Base-by-base conservation (phyloP, 2,113 vertebrate genomes). In the Bujurquina vittata region DNA sequence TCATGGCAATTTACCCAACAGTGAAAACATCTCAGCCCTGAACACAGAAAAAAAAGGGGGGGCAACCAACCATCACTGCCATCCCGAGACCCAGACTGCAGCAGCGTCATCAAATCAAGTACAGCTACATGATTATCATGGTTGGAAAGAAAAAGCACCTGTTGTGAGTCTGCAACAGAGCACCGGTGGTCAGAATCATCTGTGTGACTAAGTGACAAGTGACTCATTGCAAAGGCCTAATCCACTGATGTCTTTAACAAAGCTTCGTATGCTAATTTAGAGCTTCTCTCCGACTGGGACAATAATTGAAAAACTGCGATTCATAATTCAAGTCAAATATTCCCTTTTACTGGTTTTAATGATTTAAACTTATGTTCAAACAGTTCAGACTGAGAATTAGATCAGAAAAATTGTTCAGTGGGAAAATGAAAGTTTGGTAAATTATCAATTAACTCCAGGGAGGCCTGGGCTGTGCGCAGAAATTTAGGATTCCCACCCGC, bases 231-330 rank as follows among this genome's bases (percentile, higher is more conserved):
- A 2, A 29, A 75, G 17, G 73, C 57, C 59, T 26, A 17, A 52
- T 72, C 60, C 60, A 77, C 3, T 79, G 77, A 83, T 80, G 79
- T 77, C 76, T 73, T 73, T 58, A 61, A 58, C 63, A 73, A 40
- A 80, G 65, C 63, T 10, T 14, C 17, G 37, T 75, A 77, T 54
- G 18, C 46, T 81, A 46, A 91, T 88, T 84, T 67, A 75, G 54
- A 79, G 74, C 80, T 46, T 29, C 9, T 10, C 80, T 67, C 65
- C 17, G 26, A 26, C 75, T 61, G 67, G 79, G 37, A 23, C 20
- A 57, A 77, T 81, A 84, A 87, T 73, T 72, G 60, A 85, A 89
- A 87, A 83, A 75, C 43, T 75, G 63, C 26, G 69, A 57, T 67
- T 29, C 35, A 69, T 35, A 54, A 84, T 81, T 54, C 76, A 85